Evolutionary conservation across 2,888 invertebrate genomes (phyloP).

Genomic region (Eledona agricola): DNA sequence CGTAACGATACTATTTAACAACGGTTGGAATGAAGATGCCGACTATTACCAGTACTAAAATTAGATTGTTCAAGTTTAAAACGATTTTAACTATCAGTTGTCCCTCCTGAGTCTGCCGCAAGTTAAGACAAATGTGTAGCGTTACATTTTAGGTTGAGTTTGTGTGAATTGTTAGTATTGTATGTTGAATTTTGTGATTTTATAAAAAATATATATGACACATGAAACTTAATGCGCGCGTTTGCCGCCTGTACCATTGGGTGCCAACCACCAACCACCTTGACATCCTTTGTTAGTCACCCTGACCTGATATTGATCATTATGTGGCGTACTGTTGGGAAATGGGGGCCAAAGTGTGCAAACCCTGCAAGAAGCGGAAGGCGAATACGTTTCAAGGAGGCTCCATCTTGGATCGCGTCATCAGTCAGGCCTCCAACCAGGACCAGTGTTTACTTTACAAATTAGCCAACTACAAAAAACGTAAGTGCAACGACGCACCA

Average conservation of each 20-base stretch:
- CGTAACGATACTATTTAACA: conserved; percentile 30
- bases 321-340: conserved; percentile 28
- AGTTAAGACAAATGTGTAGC: conserved; percentile 22
- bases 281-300: conserved; percentile 51
- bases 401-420: conserved; percentile 87
- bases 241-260: conserved; percentile 39
- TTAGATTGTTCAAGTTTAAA: conserved; percentile 49
- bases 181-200: conserved; percentile 64
- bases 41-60: conserved; percentile 44
- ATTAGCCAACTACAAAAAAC: conserved; percentile 89
- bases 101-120: conserved; percentile 34
- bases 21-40: conserved; percentile 47
- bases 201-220: conserved; percentile 53
- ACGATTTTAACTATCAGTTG: conserved; percentile 50
- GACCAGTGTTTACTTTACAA: conserved; percentile 88
- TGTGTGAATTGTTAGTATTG: conserved; percentile 62
- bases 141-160: conserved; percentile 53
- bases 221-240: conserved; percentile 36
- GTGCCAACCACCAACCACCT: conserved; percentile 47
- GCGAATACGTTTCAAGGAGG: conserved; percentile 67
- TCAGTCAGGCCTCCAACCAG: conserved; percentile 86
- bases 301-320: conserved; percentile 49
- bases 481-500: too few species aligned
- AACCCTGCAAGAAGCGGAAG: conserved; percentile 60
- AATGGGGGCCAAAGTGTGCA: conserved; percentile 64